Evolutionary conservation across 2,888 invertebrate species (phyloP).

Genomic region (Argynnis bischoffii): DNA sequence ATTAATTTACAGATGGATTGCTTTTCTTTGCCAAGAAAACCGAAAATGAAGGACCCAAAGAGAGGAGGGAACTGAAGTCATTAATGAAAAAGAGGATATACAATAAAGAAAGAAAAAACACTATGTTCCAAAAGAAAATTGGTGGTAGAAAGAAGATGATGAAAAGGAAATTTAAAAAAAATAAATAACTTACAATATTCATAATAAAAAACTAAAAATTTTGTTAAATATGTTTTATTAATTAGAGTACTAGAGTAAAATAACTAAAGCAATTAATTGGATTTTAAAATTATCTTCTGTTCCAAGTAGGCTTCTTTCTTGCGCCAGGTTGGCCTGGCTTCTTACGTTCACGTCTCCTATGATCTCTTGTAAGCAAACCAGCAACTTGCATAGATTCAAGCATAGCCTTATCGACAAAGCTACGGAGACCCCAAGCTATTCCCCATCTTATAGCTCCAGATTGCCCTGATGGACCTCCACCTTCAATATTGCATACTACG

Average conservation of each 20-base stretch:
- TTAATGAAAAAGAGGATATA: conserved; percentile 85
- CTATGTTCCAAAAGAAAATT: conserved; percentile 79
- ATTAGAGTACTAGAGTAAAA: background rate
- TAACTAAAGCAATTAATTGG: background rate
- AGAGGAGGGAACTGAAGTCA: conserved; percentile 84
- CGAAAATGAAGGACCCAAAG: conserved; percentile 66
- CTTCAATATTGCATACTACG: conserved; percentile 88
- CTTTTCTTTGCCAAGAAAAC: conserved; percentile 82
- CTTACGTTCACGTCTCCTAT: conserved; percentile 91
- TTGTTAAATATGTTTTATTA: background rate
- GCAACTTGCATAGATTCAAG: conserved; percentile 94
- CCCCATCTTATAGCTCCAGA: conserved; percentile 95
- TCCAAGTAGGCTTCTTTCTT: conserved; percentile 95
- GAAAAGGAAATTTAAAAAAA: conserved; percentile 64
- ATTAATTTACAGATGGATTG: conserved; percentile 81
- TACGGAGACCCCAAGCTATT: conserved; percentile 90
- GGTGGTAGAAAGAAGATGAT: conserved; percentile 70
- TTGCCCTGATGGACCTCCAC: conserved; percentile 90
- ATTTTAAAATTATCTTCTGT: conserved; percentile 72
- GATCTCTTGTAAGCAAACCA: conserved; percentile 92
- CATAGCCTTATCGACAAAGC: conserved; percentile 90
- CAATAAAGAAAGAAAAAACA: conserved; percentile 80
- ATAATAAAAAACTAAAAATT: conserved; percentile 26
- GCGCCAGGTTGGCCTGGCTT: conserved; percentile 96
- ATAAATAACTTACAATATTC: conserved; percentile 44